These are phyloP conservation scores for Acutogordius australiensis DNA, from an alignment of 2,888 invertebrate species.

Conservation along the genomic window DNA sequence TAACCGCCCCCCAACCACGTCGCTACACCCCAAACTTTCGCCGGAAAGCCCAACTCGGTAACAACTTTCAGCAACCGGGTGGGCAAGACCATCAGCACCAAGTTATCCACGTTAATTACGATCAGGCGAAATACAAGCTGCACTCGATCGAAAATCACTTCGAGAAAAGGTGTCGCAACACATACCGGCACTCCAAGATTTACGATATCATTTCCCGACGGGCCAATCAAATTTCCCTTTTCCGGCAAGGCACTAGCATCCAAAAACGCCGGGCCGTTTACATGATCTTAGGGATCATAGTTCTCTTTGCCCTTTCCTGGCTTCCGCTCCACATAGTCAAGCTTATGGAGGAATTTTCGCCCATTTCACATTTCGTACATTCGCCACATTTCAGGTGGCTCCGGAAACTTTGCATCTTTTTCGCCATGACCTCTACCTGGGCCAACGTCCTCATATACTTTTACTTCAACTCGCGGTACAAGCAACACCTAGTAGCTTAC, in stretches of 20 bases:
- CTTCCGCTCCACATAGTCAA: conserved; percentile 5
- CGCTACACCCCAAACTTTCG: neutral
- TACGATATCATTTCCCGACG: neutral
- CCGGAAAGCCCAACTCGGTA: neutral
- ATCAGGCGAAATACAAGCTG: neutral
- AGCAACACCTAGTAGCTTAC: neutral
- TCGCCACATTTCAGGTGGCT: neutral
- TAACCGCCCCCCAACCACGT: neutral
- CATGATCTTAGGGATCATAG: conserved; percentile 5
- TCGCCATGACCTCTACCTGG: conserved; percentile 12
- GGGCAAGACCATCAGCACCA: neutral
- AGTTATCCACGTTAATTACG: neutral
- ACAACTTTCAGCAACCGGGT: neutral
- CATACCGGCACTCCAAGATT: neutral
- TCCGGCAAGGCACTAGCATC: neutral
- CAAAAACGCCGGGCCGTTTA: neutral
- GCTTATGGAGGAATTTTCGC: conserved; percentile 4
- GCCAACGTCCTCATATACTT: conserved; percentile 11
- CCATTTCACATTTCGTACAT: neutral
- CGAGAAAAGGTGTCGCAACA: neutral
- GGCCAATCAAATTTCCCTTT: neutral
- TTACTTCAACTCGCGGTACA: conserved; percentile 12
- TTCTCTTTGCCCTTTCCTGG: conserved; percentile 2
- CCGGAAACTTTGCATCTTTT: neutral
- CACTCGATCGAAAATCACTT: neutral